Conservation (phyloP, 2,113 vertebrate genomes). For the Brachionichthys hirsutus region DNA sequence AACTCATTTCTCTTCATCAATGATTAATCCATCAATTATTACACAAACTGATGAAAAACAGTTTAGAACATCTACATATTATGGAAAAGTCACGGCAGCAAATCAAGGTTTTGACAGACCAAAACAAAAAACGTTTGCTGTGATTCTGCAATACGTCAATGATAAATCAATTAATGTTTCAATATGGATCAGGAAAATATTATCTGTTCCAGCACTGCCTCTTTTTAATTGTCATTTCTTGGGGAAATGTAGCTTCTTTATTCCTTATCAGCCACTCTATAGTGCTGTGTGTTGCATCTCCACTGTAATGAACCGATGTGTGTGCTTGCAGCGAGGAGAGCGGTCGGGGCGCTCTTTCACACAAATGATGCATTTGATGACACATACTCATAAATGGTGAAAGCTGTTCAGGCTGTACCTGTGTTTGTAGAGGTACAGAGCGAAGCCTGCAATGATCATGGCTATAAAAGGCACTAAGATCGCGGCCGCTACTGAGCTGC, state of each 20-base stretch:
- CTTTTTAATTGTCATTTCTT: background rate
- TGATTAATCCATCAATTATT: background rate
- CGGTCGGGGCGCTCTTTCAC: no score
- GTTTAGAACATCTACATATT: no score
- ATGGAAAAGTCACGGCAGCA: no score
- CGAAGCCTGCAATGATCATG: conserved; percentile 98
- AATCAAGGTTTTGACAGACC: no score
- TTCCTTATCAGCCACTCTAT: background rate
- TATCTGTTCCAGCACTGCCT: background rate
- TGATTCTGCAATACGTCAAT: background rate
- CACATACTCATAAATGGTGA: background rate
- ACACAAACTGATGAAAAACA: no score
- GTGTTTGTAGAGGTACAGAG: conserved; percentile 99
- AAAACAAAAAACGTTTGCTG: no score
- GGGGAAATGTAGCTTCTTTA: background rate
- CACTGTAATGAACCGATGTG: background rate
- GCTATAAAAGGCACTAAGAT: conserved; percentile 99
- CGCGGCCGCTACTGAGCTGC: conserved; percentile 97
- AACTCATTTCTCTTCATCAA: background rate
- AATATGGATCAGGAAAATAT: background rate
- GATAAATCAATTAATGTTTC: background rate
- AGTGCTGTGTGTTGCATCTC: background rate
- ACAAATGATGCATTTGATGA: background rate
- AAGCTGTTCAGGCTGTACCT: conserved; percentile 74
- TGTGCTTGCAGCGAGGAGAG: no score